phyloP scores from a whole-genome alignment of 2,113 vertebrate genomes.

The Tyrannus savana region DNA sequence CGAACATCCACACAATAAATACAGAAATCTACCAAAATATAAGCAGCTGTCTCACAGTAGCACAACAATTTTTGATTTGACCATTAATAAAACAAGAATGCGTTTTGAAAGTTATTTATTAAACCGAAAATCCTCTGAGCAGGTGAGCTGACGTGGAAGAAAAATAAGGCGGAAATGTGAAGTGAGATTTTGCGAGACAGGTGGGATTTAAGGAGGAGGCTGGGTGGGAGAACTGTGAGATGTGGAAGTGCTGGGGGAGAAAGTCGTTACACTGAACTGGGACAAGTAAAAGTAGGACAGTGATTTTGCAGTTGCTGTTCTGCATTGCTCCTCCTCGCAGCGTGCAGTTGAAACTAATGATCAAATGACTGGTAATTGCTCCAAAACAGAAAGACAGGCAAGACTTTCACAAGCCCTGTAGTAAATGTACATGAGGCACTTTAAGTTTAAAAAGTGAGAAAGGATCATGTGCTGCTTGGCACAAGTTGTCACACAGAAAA shows the following conservation, averaged over 20 bases:
- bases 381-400: neutral
- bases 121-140: accelerated
- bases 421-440: accelerated
- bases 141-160: neutral
- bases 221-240: neutral
- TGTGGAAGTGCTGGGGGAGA: too few relatives aligned
- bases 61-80: neutral
- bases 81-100: neutral
- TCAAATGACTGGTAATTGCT: neutral
- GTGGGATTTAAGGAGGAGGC: neutral
- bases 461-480: neutral
- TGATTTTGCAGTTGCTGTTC: neutral
- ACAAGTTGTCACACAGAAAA: neutral
- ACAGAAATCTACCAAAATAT: accelerated
- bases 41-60: neutral
- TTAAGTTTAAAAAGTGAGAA: neutral
- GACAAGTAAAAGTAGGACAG: neutral
- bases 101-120: neutral
- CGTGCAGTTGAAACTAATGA: neutral
- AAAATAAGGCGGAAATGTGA: neutral
- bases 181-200: neutral
- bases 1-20: neutral
- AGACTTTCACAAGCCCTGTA: neutral
- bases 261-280: neutral
- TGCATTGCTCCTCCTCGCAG: accelerated